Evolutionary conservation across 2,797 vertebrate species (phyloP).

Genomic region (Sebastes steindachneri): DNA sequence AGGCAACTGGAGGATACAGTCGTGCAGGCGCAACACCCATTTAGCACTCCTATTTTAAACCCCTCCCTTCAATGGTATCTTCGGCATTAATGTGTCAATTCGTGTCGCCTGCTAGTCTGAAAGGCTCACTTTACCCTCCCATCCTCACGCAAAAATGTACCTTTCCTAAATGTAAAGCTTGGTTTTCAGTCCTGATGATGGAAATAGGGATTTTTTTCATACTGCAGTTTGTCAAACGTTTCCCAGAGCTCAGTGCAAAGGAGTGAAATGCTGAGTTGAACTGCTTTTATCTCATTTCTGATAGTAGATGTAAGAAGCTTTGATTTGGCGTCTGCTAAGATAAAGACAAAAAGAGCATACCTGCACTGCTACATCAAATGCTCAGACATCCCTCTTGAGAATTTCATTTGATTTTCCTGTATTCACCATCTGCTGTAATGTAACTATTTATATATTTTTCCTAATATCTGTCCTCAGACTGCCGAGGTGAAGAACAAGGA

Average conservation of each 20-base stretch:
- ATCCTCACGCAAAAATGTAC: background rate
- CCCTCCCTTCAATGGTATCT: conserved; percentile 53
- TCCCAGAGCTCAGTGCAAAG: background rate
- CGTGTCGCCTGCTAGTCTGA: conserved; percentile 52
- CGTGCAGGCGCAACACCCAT: conserved; percentile 43
- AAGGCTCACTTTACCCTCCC: background rate
- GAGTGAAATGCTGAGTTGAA: background rate
- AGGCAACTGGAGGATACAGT: conserved; percentile 63
- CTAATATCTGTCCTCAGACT: conserved; percentile 74
- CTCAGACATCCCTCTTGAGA: background rate
- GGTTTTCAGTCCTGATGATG: background rate
- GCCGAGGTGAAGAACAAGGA: conserved; percentile 91
- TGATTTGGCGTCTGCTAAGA: background rate
- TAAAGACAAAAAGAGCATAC: background rate
- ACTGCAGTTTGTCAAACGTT: background rate
- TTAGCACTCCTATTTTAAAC: conserved; percentile 68
- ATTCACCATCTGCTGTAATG: background rate
- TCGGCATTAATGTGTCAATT: conserved; percentile 58
- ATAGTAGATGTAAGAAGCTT: background rate
- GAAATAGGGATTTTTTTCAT: background rate
- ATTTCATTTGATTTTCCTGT: background rate
- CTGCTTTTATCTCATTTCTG: background rate
- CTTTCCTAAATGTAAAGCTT: background rate
- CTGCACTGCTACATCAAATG: background rate
- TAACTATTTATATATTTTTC: background rate